Conservation (phyloP, 2,888 invertebrate genomes). For the Girardia tigrina region DNA sequence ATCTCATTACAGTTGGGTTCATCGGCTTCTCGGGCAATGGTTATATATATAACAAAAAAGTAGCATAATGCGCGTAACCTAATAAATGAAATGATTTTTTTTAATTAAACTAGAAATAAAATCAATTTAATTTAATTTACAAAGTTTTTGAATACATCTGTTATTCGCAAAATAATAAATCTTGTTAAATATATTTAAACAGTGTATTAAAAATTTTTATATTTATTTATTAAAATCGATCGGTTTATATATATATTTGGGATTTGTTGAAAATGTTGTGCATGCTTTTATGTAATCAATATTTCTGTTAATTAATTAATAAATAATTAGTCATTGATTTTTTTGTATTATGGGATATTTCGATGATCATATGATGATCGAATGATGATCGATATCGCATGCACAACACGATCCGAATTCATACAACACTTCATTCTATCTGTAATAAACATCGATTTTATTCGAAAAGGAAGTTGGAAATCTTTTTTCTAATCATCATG, state of each 20-base stretch:
- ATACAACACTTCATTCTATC: constrained; percentile 23
- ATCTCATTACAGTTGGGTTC: neutral
- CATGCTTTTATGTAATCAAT: neutral
- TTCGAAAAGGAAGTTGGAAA: no score
- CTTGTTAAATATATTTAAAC: neutral
- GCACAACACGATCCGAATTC: neutral
- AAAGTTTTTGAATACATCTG: constrained; percentile 14
- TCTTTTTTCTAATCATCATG: no score
- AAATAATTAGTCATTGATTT: constrained; percentile 4
- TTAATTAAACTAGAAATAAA: neutral
- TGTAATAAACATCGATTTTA: no score
- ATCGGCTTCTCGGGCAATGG: neutral
- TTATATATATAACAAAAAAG: neutral
- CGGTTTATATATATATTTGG: neutral
- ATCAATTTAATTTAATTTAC: neutral
- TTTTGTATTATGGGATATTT: constrained; percentile 1
- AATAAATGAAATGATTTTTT: neutral
- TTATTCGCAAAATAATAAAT: neutral
- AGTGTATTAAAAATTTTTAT: neutral
- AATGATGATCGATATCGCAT: neutral
- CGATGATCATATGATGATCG: neutral
- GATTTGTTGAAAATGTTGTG: neutral
- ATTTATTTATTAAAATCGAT: neutral
- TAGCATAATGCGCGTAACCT: neutral
- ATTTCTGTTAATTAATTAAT: neutral